These are phyloP conservation scores for Orestias chungarensis DNA, from an alignment of 2,797 vertebrate species.

Conservation along the genomic window DNA sequence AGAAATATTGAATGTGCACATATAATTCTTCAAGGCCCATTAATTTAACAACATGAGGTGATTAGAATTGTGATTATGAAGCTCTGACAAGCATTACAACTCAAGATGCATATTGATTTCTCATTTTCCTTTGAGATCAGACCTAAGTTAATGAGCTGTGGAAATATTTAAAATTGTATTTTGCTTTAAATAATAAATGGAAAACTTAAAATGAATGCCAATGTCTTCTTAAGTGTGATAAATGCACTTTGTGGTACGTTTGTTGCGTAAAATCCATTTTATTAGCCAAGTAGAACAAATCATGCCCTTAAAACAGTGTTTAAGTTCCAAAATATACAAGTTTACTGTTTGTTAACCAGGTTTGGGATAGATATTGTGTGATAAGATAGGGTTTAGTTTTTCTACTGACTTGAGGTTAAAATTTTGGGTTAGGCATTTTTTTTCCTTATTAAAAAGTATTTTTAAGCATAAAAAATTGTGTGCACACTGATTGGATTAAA, in stretches of 20 bases:
- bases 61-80: constrained; percentile 57
- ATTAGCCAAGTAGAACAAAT: neutral
- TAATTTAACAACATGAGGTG: constrained; percentile 56
- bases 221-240: neutral
- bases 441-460: no score
- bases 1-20: constrained; percentile 1
- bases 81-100: constrained; percentile 21
- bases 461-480: no score
- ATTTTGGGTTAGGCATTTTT: no score
- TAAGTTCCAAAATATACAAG: no score
- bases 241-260: neutral
- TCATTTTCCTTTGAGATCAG: constrained; percentile 37
- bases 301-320: neutral
- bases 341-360: no score
- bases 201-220: neutral
- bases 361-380: no score
- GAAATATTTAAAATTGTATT: constrained; percentile 27
- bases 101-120: constrained; percentile 53
- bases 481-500: no score
- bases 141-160: constrained; percentile 22
- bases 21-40: constrained; percentile 36
- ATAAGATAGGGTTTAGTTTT: no score
- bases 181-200: neutral
- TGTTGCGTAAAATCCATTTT: neutral
- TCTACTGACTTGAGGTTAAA: no score